phyloP scores from a whole-genome alignment of 2,113 vertebrate species.

The Tiliqua scincoides region DNA sequence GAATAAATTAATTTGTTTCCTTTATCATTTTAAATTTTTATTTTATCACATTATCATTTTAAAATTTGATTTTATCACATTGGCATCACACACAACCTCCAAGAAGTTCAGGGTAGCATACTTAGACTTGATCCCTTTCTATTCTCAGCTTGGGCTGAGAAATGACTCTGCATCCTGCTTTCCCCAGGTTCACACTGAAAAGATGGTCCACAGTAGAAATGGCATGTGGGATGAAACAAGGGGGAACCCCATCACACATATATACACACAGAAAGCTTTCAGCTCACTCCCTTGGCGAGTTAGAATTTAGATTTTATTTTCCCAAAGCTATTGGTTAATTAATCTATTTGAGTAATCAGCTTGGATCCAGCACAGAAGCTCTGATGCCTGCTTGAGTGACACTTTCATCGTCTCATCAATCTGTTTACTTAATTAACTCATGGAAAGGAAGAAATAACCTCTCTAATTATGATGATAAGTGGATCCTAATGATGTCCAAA shows the following conservation, averaged over 20 bases:
- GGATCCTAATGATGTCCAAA: slow-evolving; percentile 30
- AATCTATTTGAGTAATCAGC: slow-evolving; percentile 23
- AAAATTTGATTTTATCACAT: neutral
- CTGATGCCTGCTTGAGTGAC: slow-evolving; percentile 43
- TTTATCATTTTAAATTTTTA: neutral
- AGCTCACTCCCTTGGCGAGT: neutral
- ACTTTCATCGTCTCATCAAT: slow-evolving; percentile 59
- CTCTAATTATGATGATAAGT: slow-evolving; percentile 59
- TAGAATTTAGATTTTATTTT: neutral
- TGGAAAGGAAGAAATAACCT: slow-evolving; percentile 40
- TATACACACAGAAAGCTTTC: neutral
- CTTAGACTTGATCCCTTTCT: neutral
- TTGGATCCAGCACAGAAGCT: slow-evolving; percentile 10
- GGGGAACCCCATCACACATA: neutral
- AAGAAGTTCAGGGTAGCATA: neutral
- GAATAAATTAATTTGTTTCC: too few relatives aligned
- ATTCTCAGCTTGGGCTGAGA: neutral
- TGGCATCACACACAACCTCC: neutral
- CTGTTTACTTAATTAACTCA: slow-evolving; percentile 62
- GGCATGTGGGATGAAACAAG: neutral
- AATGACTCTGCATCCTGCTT: too few relatives aligned
- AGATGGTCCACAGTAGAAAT: neutral
- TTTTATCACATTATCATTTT: neutral
- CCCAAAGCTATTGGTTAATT: slow-evolving; percentile 7
- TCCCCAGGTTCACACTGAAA: neutral